Evolutionary conservation across 1,140 invertebrate species (phyloP).

Genomic region (Zelostemma sp.): DNA sequence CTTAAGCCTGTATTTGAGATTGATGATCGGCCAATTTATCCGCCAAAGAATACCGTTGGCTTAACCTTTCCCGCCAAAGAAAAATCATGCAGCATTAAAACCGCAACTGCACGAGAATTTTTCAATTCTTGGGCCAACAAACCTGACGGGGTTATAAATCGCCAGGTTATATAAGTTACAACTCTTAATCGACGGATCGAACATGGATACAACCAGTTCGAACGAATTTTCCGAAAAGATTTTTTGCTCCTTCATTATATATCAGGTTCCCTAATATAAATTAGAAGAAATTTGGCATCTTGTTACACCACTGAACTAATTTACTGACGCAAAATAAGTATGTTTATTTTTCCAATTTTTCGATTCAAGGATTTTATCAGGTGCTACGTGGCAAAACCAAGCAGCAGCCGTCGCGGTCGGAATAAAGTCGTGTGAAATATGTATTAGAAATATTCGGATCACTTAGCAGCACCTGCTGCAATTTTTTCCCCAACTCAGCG

Average conservation of each 20-base stretch:
- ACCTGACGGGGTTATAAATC: background rate
- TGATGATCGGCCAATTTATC: conserved; percentile 36
- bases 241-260: background rate
- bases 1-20: conserved; percentile 39
- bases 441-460: conserved; percentile 30
- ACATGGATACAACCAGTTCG: background rate
- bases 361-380: conserved; percentile 3
- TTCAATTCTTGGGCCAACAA: background rate
- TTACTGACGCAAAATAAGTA: background rate
- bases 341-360: background rate
- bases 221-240: background rate
- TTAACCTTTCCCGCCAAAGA: conserved; percentile 33
- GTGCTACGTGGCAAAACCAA: background rate
- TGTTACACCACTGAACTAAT: background rate
- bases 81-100: conserved; percentile 32
- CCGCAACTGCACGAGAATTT: no score
- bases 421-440: conserved; percentile 14
- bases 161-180: background rate
- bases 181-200: background rate
- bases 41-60: conserved; percentile 33
- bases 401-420: background rate
- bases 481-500: conserved; percentile 16
- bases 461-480: conserved; percentile 32
- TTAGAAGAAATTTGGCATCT: conserved; percentile 1
- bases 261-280: background rate